A percentile compares a stretch with the other conserved stretches of the same genome.
Conservation (phyloP, 2,888 invertebrate species). For the Tanaodytes sp. region DNA sequence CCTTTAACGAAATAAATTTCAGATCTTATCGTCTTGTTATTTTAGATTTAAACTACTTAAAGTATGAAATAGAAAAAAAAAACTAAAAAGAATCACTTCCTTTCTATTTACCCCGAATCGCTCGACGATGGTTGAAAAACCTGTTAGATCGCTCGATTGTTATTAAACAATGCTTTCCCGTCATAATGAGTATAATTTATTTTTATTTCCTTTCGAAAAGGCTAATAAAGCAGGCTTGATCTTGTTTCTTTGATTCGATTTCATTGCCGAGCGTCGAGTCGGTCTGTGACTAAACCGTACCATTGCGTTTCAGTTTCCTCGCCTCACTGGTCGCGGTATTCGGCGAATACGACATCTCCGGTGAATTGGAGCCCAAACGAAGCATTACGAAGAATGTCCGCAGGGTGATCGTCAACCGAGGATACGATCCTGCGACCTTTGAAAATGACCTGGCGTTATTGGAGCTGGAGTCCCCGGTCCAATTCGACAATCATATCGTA, state of each 20-base stretch:
- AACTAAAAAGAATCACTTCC: too few species aligned
- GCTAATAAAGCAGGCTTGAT: neutral
- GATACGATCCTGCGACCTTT: conserved; percentile 91
- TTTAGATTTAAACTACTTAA: too few species aligned
- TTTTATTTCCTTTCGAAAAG: too few species aligned
- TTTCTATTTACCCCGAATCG: too few species aligned
- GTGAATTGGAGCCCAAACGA: conserved; percentile 84
- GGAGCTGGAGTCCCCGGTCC: conserved; percentile 87
- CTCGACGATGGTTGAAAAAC: too few species aligned
- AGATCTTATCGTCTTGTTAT: too few species aligned
- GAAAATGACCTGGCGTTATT: conserved; percentile 92
- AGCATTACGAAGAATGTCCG: conserved; percentile 88
- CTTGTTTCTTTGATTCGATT: neutral
- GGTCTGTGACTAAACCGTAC: conserved; percentile 12
- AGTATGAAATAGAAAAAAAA: too few species aligned
- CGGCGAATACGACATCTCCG: conserved; percentile 92
- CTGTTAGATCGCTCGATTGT: too few species aligned
- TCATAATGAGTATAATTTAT: too few species aligned
- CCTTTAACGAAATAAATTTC: too few species aligned
- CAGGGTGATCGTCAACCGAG: conserved; percentile 89
- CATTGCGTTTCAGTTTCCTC: conserved; percentile 78
- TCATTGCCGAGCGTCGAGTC: neutral
- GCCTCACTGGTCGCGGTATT: conserved; percentile 92
- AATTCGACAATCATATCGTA: conserved; percentile 90
- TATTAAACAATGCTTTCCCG: too few species aligned